Conservation (phyloP, 2,113 vertebrate species). For the Colossoma macropomum region DNA sequence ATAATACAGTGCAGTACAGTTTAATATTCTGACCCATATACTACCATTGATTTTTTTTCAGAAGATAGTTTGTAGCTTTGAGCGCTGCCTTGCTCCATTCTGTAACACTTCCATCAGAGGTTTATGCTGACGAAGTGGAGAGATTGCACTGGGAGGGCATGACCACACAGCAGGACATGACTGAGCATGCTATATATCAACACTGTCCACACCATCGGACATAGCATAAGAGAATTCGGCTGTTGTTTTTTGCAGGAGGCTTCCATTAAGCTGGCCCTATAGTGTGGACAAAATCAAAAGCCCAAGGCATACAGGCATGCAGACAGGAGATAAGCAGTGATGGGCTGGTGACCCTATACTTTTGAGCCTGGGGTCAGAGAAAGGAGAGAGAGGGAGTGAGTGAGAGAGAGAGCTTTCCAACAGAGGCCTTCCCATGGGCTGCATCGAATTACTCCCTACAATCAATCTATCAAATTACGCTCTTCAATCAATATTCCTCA, state of each 20-base stretch:
- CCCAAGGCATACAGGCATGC: constrained; percentile 3
- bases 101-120: background rate
- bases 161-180: constrained; percentile 3
- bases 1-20: constrained; percentile 28
- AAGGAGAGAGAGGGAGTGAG: background rate
- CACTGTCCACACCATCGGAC: constrained; percentile 1
- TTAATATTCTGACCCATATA: constrained; percentile 47
- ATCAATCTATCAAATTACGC: constrained; percentile 53
- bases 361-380: background rate
- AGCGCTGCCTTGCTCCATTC: constrained; percentile 15
- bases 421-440: constrained; percentile 18
- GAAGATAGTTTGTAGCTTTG: constrained; percentile 37
- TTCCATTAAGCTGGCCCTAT: constrained; percentile 3
- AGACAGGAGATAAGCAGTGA: constrained; percentile 10
- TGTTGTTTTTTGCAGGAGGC: background rate
- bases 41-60: constrained; percentile 38
- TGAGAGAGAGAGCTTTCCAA: background rate
- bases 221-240: background rate
- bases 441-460: constrained; percentile 46
- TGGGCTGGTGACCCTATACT: background rate
- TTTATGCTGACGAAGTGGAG: background rate
- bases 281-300: background rate
- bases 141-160: background rate
- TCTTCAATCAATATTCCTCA: constrained; percentile 52
- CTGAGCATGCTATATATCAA: constrained; percentile 4